Percentiles rank a stretch among this genome's conserved stretches.
These are phyloP conservation scores for Drosophila pseudotakahashii DNA, from an alignment of 2,888 invertebrate genomes.

Conservation along the genomic window DNA sequence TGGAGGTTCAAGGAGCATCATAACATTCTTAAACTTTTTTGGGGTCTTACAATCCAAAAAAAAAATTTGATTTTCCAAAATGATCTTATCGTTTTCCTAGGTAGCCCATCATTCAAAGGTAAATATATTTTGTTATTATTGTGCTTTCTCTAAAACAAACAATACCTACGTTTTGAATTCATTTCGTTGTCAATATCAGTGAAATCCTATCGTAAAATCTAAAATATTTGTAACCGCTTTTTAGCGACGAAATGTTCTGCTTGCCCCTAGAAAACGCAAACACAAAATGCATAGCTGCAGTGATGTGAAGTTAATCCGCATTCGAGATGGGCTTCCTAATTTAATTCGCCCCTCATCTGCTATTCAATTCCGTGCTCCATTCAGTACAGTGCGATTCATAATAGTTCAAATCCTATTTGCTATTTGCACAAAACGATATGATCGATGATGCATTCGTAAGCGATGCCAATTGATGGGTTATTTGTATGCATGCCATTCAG, in stretches of 20 bases:
- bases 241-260: not conserved
- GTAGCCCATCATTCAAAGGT: no score
- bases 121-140: no score
- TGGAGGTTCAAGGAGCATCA: no score
- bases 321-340: slow-evolving; percentile 18
- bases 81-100: no score
- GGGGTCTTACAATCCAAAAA: no score
- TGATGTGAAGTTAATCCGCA: slow-evolving; percentile 24
- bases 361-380: slow-evolving; percentile 4
- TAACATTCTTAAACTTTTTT: no score
- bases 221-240: no score
- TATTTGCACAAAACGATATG: slow-evolving; percentile 22
- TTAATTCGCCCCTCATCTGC: slow-evolving; percentile 27
- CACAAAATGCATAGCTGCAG: slow-evolving; percentile 9
- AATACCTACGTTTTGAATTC: no score
- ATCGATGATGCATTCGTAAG: slow-evolving; percentile 15
- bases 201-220: no score
- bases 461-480: slow-evolving; percentile 27
- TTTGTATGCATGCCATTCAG: slow-evolving; percentile 12
- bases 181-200: no score
- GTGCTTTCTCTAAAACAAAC: no score
- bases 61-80: no score
- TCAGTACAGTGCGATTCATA: slow-evolving; percentile 25
- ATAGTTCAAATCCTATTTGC: slow-evolving; percentile 19
- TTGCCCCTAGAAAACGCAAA: not conserved